Conservation (phyloP, 2,888 invertebrate genomes). For the Abrostola tripartita region DNA sequence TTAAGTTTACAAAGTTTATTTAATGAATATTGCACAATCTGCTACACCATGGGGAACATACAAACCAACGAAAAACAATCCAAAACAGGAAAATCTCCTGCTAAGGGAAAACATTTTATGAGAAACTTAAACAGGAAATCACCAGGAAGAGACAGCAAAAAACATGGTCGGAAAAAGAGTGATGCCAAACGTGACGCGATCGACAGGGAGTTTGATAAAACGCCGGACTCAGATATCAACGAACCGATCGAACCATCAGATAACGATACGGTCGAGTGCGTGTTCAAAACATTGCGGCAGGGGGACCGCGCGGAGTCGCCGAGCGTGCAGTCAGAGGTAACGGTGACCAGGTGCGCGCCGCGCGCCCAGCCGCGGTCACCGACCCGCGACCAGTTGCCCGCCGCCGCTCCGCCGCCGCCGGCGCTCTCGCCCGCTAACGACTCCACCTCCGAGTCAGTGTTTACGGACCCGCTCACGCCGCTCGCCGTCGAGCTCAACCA, state of each 20-base stretch:
- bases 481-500: constrained; percentile 90
- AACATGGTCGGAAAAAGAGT: constrained; percentile 80
- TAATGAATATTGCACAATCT: constrained; percentile 27
- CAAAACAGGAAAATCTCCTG: constrained; percentile 87
- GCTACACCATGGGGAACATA: constrained; percentile 84
- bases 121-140: constrained; percentile 84
- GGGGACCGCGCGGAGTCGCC: constrained; percentile 71
- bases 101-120: constrained; percentile 88
- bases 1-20: constrained; percentile 34
- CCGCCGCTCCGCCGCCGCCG: constrained; percentile 64
- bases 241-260: constrained; percentile 82
- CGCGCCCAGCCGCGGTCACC: constrained; percentile 77
- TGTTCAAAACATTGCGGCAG: constrained; percentile 75
- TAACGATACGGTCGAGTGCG: constrained; percentile 85
- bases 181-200: constrained; percentile 75
- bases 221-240: constrained; percentile 84
- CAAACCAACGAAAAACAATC: constrained; percentile 85
- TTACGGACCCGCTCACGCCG: constrained; percentile 91
- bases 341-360: constrained; percentile 81
- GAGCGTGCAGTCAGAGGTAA: constrained; percentile 82
- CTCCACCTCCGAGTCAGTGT: constrained; percentile 92
- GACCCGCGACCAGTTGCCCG: constrained; percentile 80
- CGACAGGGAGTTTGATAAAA: constrained; percentile 82
- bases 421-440: constrained; percentile 84
- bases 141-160: constrained; percentile 79